Evolutionary conservation across 2,888 invertebrate species (phyloP).

Genomic region (Cecidostiba fungosa): DNA sequence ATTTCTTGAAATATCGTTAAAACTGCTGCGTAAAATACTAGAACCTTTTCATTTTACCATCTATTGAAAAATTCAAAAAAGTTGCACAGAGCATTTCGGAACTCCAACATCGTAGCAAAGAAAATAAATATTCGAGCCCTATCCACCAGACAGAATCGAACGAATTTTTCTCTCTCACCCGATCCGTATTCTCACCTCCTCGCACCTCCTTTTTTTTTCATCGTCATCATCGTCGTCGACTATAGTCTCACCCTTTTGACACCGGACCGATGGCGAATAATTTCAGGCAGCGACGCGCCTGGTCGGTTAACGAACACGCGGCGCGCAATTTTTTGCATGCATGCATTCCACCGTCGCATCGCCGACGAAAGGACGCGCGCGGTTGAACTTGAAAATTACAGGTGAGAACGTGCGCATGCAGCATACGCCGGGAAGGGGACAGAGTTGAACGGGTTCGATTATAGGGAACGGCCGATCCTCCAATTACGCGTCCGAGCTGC

Average conservation of each 20-base stretch:
- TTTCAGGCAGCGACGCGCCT: slow-evolving; percentile 28
- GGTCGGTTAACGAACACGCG: slow-evolving; percentile 49
- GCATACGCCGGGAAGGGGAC: background rate
- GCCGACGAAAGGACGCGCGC: background rate
- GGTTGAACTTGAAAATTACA: slow-evolving; percentile 62
- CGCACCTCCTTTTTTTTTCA: background rate
- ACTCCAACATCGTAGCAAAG: background rate
- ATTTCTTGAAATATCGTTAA: too few relatives aligned
- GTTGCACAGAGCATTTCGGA: background rate
- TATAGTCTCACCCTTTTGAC: slow-evolving; percentile 31
- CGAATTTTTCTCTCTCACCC: background rate
- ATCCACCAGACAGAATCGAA: background rate
- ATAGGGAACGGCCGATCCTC: slow-evolving; percentile 57
- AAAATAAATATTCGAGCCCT: background rate
- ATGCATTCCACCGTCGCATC: background rate
- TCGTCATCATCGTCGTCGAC: background rate
- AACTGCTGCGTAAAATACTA: too few relatives aligned
- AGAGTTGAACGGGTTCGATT: slow-evolving; percentile 51
- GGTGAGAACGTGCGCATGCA: slow-evolving; percentile 41
- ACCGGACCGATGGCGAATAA: slow-evolving; percentile 48
- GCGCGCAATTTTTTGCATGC: slow-evolving; percentile 18
- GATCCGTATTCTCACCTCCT: background rate
- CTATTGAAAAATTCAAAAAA: too few relatives aligned
- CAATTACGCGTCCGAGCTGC: slow-evolving; percentile 51
- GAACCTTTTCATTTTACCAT: too few relatives aligned